Evolutionary conservation across 2,888 invertebrate genomes (phyloP).

Genomic region (Glyphotaelius pellucidus): DNA sequence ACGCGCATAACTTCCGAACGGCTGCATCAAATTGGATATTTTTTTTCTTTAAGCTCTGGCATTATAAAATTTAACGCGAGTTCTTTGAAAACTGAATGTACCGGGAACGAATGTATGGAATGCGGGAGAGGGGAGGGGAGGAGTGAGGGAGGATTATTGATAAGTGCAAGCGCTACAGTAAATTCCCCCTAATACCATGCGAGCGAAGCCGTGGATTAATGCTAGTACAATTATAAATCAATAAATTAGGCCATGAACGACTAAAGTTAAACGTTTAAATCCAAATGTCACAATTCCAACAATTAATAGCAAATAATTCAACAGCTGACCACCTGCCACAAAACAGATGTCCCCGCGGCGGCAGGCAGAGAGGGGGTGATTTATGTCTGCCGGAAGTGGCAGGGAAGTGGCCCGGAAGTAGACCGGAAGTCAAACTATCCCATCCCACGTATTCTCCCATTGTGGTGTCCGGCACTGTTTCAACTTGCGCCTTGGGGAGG

Average conservation of each 20-base stretch:
- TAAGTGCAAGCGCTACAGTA: no score
- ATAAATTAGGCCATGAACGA: background rate
- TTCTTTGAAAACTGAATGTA: no score
- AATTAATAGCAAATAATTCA: background rate
- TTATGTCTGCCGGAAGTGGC: background rate
- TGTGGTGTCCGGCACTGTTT: slow-evolving; percentile 4
- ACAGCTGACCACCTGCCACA: background rate
- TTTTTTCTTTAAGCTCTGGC: no score
- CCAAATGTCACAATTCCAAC: background rate
- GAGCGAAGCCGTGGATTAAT: no score
- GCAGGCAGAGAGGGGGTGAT: background rate
- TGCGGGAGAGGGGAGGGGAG: no score
- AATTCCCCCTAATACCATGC: no score
- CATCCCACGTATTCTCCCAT: slow-evolving; percentile 2
- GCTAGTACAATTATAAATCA: background rate
- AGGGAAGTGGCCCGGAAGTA: background rate
- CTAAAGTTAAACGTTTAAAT: background rate
- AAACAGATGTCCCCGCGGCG: background rate
- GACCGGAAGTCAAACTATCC: slow-evolving; percentile 35
- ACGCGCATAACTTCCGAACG: no score
- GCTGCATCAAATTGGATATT: no score
- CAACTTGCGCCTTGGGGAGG: background rate
- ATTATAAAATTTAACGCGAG: no score
- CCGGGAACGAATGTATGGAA: no score
- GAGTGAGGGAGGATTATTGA: no score